Base-by-base conservation (phyloP, 92 coral and sea anemone species). In the Heteractis magnifica region DNA sequence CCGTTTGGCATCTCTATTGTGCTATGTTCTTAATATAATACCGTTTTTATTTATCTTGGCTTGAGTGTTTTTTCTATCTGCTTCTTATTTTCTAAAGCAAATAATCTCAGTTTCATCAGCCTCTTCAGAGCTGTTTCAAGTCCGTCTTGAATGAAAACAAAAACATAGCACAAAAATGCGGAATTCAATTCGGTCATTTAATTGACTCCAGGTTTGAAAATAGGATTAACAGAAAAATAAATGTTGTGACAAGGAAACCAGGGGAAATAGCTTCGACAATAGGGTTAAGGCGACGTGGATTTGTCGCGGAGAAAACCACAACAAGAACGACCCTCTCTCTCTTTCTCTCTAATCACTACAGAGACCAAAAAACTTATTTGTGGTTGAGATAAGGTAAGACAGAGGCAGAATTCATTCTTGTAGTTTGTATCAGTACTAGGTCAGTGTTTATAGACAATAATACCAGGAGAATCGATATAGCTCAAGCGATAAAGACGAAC, bases 311-410 rank as follows among this genome's bases (percentile, higher is more conserved):
- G 60, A 14, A 49, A 81, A 62, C 6, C 51, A 81, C 81, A 56
- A 68, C 58, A 53, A 53, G 6, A 53, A 53, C 58, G 13, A 12
- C 58, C 44, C 44, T 34, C 44, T 34, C 44, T 34, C 3, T 34
- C 44, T 34, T 62, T 26, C 73, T 9, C 18, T 11, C 23, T 68
- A 68, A 68, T 68, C 73, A 12, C 49, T n/a, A 62, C 9, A 12
- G 58, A 78, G 0, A 81, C 68, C 84, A 81, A 81, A 10, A 21
- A 48, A 6, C 6, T 4, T 65, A 70, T 81, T 81, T 81, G 21
- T 77, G 65, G 4, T 51, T 51, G 15, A 59, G 84, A 81, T 70
- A 81, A 81, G 51, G 23, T 9, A 5, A 65, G 59, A 50, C 73
- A 20, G 12, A 26, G 73, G 73, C 58, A 53, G 49, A 68, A 21